Evolutionary conservation across 2,113 vertebrate species (phyloP).

Genomic region (Mobula hypostoma): DNA sequence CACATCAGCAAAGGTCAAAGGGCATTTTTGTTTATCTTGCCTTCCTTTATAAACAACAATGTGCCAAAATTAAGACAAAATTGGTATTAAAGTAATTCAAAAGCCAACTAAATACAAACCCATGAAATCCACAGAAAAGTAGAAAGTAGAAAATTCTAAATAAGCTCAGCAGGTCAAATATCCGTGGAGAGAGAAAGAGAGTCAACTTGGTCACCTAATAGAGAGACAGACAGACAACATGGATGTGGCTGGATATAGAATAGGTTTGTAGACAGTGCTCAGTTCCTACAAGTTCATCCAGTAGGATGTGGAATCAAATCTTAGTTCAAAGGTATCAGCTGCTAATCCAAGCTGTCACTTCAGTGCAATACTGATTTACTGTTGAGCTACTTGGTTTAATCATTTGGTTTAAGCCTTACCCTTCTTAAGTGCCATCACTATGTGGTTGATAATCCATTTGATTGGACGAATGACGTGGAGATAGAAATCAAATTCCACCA

Average conservation of each 20-base stretch:
- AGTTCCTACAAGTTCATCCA: neutral
- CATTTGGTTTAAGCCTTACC: neutral
- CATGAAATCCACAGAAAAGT: too few relatives aligned
- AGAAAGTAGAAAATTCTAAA: too few relatives aligned
- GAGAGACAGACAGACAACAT: neutral
- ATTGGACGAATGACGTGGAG: too few relatives aligned
- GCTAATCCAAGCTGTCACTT: too few relatives aligned
- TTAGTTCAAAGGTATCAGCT: too few relatives aligned
- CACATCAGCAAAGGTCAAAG: neutral
- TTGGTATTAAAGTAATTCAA: neutral
- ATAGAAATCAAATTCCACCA: neutral
- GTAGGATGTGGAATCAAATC: neutral
- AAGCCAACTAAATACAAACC: too few relatives aligned
- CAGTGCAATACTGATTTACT: too few relatives aligned
- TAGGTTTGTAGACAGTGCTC: neutral
- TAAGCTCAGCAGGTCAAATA: too few relatives aligned
- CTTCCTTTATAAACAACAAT: neutral
- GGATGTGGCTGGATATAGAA: neutral
- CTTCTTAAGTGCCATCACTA: too few relatives aligned
- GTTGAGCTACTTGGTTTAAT: neutral
- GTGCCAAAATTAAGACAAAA: neutral
- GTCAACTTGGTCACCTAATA: neutral
- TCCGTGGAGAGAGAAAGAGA: neutral
- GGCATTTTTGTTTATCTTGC: neutral
- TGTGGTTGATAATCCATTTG: too few relatives aligned